A percentile compares a stretch with the other conserved stretches of the same genome.
Evolutionary conservation across 2,797 vertebrate species (phyloP).

Genomic region (Galago senegalensis): DNA sequence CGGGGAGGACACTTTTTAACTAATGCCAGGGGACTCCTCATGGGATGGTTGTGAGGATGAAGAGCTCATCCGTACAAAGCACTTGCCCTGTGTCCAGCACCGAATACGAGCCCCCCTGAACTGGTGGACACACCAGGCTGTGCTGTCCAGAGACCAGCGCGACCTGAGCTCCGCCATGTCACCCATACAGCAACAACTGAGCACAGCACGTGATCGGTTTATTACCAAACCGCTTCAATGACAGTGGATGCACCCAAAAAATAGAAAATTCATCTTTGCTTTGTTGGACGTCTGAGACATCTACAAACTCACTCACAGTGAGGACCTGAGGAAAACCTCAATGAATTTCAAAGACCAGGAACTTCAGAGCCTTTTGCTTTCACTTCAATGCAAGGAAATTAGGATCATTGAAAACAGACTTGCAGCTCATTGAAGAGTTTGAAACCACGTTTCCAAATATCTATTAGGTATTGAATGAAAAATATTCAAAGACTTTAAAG

Average conservation of each 20-base stretch:
- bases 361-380: accelerated
- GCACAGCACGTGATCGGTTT: accelerated
- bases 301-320: accelerated
- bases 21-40: accelerated
- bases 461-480: neutral
- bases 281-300: neutral
- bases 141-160: no score
- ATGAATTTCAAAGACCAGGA: neutral
- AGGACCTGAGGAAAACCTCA: neutral
- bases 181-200: accelerated
- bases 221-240: neutral
- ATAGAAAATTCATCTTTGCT: neutral
- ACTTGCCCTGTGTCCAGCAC: accelerated
- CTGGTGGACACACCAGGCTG: no score
- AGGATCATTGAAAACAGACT: neutral
- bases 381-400: accelerated
- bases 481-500: neutral
- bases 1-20: accelerated
- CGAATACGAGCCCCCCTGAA: accelerated
- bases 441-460: neutral
- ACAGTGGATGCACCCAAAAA: neutral
- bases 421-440: neutral
- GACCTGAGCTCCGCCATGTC: accelerated
- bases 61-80: neutral
- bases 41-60: accelerated